Conservation (phyloP, 2,797 vertebrate genomes). For the Ambastaia sidthimunki region DNA sequence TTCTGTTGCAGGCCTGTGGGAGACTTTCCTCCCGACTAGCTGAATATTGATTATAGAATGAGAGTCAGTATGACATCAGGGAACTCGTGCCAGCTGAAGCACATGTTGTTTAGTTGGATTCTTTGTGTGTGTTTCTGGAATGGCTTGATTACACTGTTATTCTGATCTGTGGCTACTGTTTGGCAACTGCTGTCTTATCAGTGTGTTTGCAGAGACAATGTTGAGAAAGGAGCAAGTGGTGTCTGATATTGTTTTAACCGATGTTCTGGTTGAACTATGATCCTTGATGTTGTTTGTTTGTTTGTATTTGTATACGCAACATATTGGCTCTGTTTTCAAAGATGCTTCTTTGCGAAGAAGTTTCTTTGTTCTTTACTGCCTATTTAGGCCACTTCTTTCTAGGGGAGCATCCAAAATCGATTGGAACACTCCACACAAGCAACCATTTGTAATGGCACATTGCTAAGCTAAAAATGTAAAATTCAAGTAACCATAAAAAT, state of each 20-base stretch:
- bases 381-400: too few relatives aligned
- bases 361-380: not conserved
- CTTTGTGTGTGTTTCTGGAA: slow-evolving; percentile 26
- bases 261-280: slow-evolving; percentile 27
- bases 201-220: slow-evolving; percentile 46
- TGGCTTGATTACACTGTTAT: slow-evolving; percentile 9
- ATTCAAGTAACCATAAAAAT: too few relatives aligned
- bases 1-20: slow-evolving; percentile 14
- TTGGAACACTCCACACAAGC: too few relatives aligned
- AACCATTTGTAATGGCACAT: too few relatives aligned
- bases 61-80: slow-evolving; percentile 29
- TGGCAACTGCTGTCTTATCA: slow-evolving; percentile 45
- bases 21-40: not conserved
- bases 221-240: slow-evolving; percentile 26
- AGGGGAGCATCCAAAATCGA: too few relatives aligned
- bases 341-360: not conserved
- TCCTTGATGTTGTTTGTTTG: not conserved
- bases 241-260: slow-evolving; percentile 18
- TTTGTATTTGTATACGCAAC: not conserved
- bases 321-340: not conserved
- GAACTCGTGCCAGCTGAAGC: slow-evolving; percentile 15
- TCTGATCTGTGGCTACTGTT: slow-evolving; percentile 35
- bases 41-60: not conserved
- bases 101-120: slow-evolving; percentile 25
- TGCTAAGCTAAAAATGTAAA: too few relatives aligned